Conservation (phyloP, 2,797 vertebrate genomes). For the Schizothorax lantsangensis region DNA sequence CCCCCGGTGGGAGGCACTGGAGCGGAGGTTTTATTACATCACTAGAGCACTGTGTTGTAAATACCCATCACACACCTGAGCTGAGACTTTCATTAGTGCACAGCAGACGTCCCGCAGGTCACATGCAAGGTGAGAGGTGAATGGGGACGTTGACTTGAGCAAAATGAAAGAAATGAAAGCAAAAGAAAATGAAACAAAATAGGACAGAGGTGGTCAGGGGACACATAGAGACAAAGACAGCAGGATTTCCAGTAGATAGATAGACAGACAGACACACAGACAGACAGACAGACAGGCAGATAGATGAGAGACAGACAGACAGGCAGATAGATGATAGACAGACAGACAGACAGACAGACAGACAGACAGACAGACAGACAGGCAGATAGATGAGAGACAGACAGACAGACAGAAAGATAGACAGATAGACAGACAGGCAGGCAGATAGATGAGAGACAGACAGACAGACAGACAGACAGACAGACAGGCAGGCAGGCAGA, state of each 20-base stretch:
- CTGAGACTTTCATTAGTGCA: slow-evolving; percentile 33
- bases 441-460: too few species aligned
- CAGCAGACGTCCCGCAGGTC: slow-evolving; percentile 38
- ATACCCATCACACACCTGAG: slow-evolving; percentile 37
- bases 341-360: too few species aligned
- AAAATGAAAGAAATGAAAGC: background rate
- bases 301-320: too few species aligned
- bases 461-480: too few species aligned
- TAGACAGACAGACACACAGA: background rate
- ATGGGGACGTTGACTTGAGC: background rate
- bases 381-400: too few species aligned
- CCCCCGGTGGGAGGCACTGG: slow-evolving; percentile 33
- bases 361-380: too few species aligned
- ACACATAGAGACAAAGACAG: background rate
- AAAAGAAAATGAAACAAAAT: background rate
- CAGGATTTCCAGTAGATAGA: background rate
- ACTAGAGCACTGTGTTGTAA: slow-evolving; percentile 22
- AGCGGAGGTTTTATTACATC: slow-evolving; percentile 34
- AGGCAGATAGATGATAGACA: too few species aligned
- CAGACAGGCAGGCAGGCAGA: too few species aligned
- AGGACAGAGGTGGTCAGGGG: background rate
- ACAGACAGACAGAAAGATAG: too few species aligned
- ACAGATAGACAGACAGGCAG: too few species aligned
- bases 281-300: too few species aligned
- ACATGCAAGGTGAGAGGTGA: slow-evolving; percentile 36